Percentiles rank a stretch among this genome's conserved stretches.
Evolutionary conservation across 2,888 invertebrate genomes (phyloP).

Genomic region (Prosapia bicincta): DNA sequence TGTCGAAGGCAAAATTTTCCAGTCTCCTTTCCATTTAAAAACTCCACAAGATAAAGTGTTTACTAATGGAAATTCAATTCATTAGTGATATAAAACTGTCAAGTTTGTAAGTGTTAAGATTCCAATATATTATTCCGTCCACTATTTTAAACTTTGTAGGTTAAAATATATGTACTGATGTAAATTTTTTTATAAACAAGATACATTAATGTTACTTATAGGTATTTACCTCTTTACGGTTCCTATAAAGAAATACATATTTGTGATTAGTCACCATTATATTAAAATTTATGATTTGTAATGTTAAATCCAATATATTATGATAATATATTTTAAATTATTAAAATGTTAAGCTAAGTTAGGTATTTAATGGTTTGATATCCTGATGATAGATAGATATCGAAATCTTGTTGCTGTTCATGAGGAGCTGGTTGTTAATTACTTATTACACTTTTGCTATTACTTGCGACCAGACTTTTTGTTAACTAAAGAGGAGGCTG

Average conservation of each 20-base stretch:
- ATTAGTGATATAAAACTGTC: not conserved
- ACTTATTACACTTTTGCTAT: too few species aligned
- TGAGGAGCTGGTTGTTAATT: too few species aligned
- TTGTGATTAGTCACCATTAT: not conserved
- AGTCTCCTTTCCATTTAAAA: slow-evolving; percentile 59
- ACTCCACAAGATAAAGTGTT: slow-evolving; percentile 33
- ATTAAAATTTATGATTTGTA: not conserved
- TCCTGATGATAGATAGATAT: too few species aligned
- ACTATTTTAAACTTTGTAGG: not conserved
- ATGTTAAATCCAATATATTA: not conserved
- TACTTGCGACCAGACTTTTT: too few species aligned
- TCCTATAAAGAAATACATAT: not conserved
- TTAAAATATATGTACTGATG: not conserved
- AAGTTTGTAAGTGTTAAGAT: too few species aligned
- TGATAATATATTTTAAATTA: too few species aligned
- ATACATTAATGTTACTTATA: not conserved
- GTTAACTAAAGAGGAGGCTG: too few species aligned
- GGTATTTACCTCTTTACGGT: not conserved
- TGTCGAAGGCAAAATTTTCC: slow-evolving; percentile 63
- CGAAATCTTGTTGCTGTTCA: too few species aligned
- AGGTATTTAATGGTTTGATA: too few species aligned
- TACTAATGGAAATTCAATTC: not conserved
- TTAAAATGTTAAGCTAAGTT: too few species aligned
- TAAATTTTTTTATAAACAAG: not conserved
- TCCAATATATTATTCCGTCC: not conserved